Conservation (phyloP, 2,113 vertebrate genomes). For the Hydrolagus affinis region DNA sequence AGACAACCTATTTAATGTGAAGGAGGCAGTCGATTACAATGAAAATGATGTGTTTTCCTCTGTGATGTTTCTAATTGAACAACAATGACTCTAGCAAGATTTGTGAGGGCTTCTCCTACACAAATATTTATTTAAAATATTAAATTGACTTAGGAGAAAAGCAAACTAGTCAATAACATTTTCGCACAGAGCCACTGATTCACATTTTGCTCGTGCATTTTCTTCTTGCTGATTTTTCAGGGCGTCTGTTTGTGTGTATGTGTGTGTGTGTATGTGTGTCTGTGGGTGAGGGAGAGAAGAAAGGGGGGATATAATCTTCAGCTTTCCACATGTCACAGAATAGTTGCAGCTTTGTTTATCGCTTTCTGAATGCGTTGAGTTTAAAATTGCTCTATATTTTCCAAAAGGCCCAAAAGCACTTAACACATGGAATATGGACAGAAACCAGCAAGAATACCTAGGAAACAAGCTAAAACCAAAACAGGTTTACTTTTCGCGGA, state of each 20-base stretch:
- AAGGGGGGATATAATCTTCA: conserved; percentile 62
- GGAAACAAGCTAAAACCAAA: no score
- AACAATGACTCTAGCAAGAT: background rate
- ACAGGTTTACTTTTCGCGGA: no score
- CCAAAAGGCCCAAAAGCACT: conserved; percentile 56
- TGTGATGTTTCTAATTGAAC: background rate
- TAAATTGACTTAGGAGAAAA: background rate
- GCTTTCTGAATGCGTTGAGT: conserved; percentile 60
- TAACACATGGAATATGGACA: conserved; percentile 36
- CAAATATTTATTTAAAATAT: conserved; percentile 29
- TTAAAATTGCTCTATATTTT: conserved; percentile 66
- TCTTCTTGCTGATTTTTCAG: background rate
- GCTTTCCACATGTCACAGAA: conserved; percentile 54
- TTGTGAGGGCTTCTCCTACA: background rate
- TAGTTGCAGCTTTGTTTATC: conserved; percentile 56
- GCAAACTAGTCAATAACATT: background rate
- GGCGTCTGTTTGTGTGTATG: no score
- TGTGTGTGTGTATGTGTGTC: no score
- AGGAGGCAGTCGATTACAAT: background rate
- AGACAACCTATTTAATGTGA: background rate
- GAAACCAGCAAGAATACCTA: no score
- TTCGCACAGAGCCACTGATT: background rate
- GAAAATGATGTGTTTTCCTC: conserved; percentile 23
- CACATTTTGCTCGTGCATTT: background rate
- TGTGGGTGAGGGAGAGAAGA: conserved; percentile 50